Percentiles rank a stretch among this genome's conserved stretches.
Conservation (phyloP, 1,140 invertebrate species). For the Nomia melanderi region DNA sequence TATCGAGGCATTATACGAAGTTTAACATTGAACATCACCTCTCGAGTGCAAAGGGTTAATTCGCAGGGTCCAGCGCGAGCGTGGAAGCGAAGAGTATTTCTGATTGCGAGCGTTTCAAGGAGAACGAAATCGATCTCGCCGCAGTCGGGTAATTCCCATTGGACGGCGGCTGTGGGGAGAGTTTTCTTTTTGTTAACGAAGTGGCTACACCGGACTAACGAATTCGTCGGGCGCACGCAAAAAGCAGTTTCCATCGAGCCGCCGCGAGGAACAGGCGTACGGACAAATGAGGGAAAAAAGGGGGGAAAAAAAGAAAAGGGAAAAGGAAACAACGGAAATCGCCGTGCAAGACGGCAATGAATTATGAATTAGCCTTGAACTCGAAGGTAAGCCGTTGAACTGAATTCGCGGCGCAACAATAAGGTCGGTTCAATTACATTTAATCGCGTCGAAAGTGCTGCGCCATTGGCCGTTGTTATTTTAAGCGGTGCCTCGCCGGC, state of each 20-base stretch:
- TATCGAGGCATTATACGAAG: no score
- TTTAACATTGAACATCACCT: no score
- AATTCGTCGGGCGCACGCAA: background rate
- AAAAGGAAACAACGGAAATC: background rate
- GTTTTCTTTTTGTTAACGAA: background rate
- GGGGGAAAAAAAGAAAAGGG: no score
- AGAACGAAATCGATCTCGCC: background rate
- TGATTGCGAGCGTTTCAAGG: background rate
- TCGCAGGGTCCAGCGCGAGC: no score
- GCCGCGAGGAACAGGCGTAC: no score
- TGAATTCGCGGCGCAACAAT: conserved; percentile 35
- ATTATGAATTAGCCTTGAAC: conserved; percentile 45
- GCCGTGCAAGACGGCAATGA: background rate
- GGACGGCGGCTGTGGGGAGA: background rate
- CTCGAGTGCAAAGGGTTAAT: no score
- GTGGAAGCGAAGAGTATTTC: no score
- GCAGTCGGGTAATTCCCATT: background rate
- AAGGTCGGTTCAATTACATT: conserved; percentile 35
- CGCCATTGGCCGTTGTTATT: conserved; percentile 23
- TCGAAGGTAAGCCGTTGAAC: conserved; percentile 28
- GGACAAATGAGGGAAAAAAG: no score
- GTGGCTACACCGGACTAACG: background rate
- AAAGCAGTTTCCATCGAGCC: background rate
- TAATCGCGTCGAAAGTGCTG: conserved; percentile 39
- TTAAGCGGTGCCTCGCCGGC: background rate